Base-by-base conservation (phyloP, 2,113 vertebrate genomes). In the Paratilapia polleni region DNA sequence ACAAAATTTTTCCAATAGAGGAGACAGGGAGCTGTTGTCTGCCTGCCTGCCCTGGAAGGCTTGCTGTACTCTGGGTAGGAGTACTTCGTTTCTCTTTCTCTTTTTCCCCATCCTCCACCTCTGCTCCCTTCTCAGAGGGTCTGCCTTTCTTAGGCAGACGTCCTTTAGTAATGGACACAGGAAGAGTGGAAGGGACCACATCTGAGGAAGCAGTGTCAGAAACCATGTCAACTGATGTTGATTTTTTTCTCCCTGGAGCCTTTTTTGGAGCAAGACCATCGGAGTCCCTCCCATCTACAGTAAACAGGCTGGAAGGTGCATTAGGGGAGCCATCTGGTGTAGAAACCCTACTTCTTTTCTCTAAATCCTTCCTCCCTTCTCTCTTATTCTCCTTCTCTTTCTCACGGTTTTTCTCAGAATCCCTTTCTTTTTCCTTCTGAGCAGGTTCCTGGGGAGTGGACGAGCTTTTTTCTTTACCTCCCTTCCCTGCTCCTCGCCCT, bases 341-440 rank as follows among this genome's bases (percentile, higher is more conserved):
- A 31, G 93, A 87, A 47, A 75, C 88, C 64, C 95, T 96, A 62
- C 90, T 93, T 88, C 91, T 94, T 82, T 93, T 94, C 77, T 95
- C 95, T 80, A 91, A 83, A 31, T 96, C 97, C 82, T 98, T 99
- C 87, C 97, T 97, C 62, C 96, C 97, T 88, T 97, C 97, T 7
- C 97, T 96, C 82, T 99, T 99, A 92, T 99, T 99, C 90, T 99
- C 98, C 88, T 99, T 99, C 66, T 98, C 97, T 84, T 94, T 95
- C 34, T 96, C 95, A 31, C 93, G 64, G 56, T 81, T 93, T 86
- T 96, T 97, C 88, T 99, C 98, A 61, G 94, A 93, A 82, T 95
- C 97, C 91, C 96, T 96, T 90, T 98, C 98, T 93, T 97, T 98
- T 89, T 96, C 96, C 92, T 96, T 97, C 83, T 90, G 28, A 81